These are phyloP conservation scores for Orussus abietinus DNA, from an alignment of 1,140 invertebrate species.

Conservation along the genomic window DNA sequence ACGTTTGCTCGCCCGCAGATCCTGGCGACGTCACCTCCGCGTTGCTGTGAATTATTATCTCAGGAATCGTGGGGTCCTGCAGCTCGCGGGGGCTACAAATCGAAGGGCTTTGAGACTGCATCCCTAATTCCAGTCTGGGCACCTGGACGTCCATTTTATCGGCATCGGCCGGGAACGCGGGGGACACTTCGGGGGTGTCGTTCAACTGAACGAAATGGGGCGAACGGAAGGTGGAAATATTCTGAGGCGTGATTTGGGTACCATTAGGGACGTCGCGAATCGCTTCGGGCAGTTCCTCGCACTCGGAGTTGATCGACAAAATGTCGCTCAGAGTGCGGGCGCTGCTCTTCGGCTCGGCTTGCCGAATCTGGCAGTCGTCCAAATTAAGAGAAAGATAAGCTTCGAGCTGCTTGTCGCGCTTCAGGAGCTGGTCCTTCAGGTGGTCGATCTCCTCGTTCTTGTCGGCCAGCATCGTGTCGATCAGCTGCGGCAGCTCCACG, in stretches of 20 bases:
- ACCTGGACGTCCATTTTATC: conserved; percentile 22
- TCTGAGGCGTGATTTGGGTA: conserved; percentile 23
- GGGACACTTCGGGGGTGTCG: conserved; percentile 16
- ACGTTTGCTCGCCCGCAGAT: too few species aligned
- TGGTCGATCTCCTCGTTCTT: conserved; percentile 67
- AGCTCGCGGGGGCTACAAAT: too few species aligned
- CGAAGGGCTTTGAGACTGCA: conserved; percentile 21
- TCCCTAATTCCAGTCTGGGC: conserved; percentile 32
- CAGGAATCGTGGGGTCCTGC: too few species aligned
- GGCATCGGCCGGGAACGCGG: conserved; percentile 17
- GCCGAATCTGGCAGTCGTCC: conserved; percentile 51
- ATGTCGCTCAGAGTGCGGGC: conserved; percentile 67
- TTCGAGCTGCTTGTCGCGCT: conserved; percentile 53
- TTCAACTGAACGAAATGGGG: conserved; percentile 8
- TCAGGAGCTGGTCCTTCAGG: conserved; percentile 54
- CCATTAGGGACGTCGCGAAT: conserved; percentile 29
- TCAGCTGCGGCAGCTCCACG: conserved; percentile 54
- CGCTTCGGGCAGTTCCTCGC: conserved; percentile 54
- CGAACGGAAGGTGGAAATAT: conserved; percentile 33
- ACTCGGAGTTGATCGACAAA: conserved; percentile 64
- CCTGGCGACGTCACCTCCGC: too few species aligned
- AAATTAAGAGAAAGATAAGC: conserved; percentile 52
- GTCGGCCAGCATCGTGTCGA: conserved; percentile 62
- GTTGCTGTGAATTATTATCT: too few species aligned
- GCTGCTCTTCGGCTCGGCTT: conserved; percentile 54